phyloP scores from a whole-genome alignment of 2,113 vertebrate genomes.

The Benitochromis conjunctus region DNA sequence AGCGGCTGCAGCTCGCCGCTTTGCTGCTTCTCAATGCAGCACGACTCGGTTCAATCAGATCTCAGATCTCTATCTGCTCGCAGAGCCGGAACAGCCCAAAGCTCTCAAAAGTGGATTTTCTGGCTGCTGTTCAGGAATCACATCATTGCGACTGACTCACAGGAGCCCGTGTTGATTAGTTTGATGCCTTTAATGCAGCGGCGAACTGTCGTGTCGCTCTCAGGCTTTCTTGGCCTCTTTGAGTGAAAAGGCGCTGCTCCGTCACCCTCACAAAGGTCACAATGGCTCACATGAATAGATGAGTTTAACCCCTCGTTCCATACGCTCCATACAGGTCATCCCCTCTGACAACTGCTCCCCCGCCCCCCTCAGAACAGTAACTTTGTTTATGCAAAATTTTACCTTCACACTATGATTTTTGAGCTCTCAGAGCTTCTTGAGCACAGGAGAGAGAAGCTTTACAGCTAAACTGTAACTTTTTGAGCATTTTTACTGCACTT shows the following conservation, averaged over 20 bases:
- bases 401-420: neutral
- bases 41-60: neutral
- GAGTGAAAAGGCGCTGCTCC: neutral
- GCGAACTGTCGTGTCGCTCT: neutral
- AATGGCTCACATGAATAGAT: neutral
- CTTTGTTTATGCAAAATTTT: neutral
- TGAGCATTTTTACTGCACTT: neutral
- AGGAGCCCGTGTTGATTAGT: neutral
- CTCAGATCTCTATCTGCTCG: neutral
- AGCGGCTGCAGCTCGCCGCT: neutral
- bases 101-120: neutral
- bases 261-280: neutral
- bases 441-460: neutral
- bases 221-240: neutral
- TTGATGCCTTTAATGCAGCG: neutral
- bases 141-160: neutral
- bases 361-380: neutral
- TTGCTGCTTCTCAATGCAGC: slow-evolving; percentile 1
- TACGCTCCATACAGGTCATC: neutral
- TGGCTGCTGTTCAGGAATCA: slow-evolving; percentile 6
- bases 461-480: neutral
- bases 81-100: neutral
- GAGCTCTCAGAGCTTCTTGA: neutral
- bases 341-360: neutral
- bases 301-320: neutral